Evolutionary conservation across 2,113 vertebrate genomes (phyloP).

Genomic region (Rattus rattus): DNA sequence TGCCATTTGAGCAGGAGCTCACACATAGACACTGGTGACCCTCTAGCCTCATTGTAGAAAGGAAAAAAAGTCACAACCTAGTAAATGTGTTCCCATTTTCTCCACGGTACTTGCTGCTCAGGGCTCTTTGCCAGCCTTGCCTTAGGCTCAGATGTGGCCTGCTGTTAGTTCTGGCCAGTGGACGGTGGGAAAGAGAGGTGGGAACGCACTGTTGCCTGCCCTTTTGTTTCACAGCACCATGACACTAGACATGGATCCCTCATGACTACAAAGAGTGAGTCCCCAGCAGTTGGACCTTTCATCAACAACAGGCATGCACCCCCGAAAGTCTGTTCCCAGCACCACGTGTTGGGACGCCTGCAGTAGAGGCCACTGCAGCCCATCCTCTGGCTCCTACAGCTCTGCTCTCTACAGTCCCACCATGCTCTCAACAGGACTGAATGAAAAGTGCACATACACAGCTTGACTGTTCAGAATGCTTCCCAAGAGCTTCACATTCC

Average conservation of each 20-base stretch:
- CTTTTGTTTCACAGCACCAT: background rate
- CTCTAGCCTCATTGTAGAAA: background rate
- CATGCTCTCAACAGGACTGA: background rate
- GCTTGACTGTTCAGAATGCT: background rate
- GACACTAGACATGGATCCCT: background rate
- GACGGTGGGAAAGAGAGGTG: background rate
- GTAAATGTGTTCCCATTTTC: background rate
- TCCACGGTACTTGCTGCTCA: background rate
- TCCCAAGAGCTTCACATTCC: background rate
- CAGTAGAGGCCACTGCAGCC: background rate
- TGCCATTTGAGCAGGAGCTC: background rate
- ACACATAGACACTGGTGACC: background rate
- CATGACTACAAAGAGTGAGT: background rate
- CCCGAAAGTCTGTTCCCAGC: background rate
- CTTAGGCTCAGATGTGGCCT: background rate
- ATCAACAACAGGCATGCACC: rapidly evolving
- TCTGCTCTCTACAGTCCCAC: background rate
- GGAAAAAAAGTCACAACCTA: background rate
- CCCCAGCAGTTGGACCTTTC: background rate
- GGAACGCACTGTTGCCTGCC: background rate
- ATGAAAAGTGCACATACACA: background rate
- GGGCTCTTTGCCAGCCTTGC: no score
- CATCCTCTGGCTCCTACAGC: rapidly evolving
- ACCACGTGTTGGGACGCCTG: background rate
- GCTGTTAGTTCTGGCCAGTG: background rate